phyloP scores from a whole-genome alignment of 2,888 invertebrate genomes.

The Drosophila koepferae region DNA sequence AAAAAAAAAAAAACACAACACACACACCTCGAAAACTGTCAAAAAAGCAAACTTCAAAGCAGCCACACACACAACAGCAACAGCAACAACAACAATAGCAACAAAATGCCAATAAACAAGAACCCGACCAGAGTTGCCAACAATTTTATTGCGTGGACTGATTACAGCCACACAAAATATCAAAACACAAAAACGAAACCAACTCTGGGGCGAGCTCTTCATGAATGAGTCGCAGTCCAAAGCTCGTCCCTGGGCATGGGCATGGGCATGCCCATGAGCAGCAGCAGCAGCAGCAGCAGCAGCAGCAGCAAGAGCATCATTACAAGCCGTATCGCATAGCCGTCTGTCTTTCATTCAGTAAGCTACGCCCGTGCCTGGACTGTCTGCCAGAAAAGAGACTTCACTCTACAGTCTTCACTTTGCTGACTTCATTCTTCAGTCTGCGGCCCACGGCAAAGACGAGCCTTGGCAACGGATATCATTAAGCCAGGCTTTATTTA shows the following conservation, averaged over 20 bases:
- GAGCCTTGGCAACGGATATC: slow-evolving; percentile 71
- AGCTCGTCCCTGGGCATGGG: slow-evolving; percentile 41
- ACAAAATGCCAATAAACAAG: slow-evolving; percentile 64
- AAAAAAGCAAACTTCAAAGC: slow-evolving; percentile 64
- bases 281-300: slow-evolving; percentile 12
- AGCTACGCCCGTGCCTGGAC: slow-evolving; percentile 17
- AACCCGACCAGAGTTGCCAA: slow-evolving; percentile 66
- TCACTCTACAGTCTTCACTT: slow-evolving; percentile 33
- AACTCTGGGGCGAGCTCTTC: slow-evolving; percentile 66
- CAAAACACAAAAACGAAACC: slow-evolving; percentile 18
- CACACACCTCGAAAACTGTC: slow-evolving; percentile 79
- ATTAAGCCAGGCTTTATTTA: slow-evolving; percentile 81
- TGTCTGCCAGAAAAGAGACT: slow-evolving; percentile 35
- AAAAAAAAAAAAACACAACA: not conserved
- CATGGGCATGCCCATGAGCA: slow-evolving; percentile 31
- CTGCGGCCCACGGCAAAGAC: slow-evolving; percentile 52
- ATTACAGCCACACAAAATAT: slow-evolving; percentile 66
- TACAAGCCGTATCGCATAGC: slow-evolving; percentile 40
- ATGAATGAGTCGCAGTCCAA: slow-evolving; percentile 71
- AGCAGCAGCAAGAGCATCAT: slow-evolving; percentile 54
- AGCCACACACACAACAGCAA: slow-evolving; percentile 26
- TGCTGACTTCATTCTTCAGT: slow-evolving; percentile 33
- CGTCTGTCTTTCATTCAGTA: slow-evolving; percentile 61
- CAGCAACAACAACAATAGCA: slow-evolving; percentile 37
- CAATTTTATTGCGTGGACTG: slow-evolving; percentile 82